These are phyloP conservation scores for Drosophila histrio DNA, from an alignment of 2,888 invertebrate species.

Conservation along the genomic window DNA sequence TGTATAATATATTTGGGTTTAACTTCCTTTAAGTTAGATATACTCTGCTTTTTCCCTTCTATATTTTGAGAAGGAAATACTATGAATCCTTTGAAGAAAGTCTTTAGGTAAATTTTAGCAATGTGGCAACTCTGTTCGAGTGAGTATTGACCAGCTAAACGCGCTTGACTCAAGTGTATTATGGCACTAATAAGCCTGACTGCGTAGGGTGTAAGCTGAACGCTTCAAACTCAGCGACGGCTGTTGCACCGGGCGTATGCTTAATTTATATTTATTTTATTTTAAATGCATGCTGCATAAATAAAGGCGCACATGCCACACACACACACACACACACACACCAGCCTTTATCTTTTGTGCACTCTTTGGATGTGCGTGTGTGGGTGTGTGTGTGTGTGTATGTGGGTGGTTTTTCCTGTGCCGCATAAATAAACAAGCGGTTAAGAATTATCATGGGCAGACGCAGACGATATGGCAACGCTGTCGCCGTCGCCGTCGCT, in stretches of 20 bases:
- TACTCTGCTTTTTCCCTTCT: too few relatives aligned
- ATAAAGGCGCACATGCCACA: constrained; percentile 54
- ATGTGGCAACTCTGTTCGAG: too few relatives aligned
- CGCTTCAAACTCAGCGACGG: constrained; percentile 33
- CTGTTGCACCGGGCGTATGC: constrained; percentile 69
- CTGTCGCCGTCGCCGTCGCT: constrained; percentile 12
- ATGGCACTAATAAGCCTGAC: constrained; percentile 24
- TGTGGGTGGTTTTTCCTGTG: constrained; percentile 59
- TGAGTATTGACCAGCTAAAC: too few relatives aligned
- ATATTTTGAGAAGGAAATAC: too few relatives aligned
- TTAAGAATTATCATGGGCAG: constrained; percentile 71
- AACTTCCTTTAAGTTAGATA: too few relatives aligned
- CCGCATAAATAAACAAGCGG: constrained; percentile 77
- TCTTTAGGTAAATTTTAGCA: too few relatives aligned
- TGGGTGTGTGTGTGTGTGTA: constrained; percentile 18
- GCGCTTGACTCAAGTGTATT: constrained; percentile 9
- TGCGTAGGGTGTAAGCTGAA: constrained; percentile 9
- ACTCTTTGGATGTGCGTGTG: not conserved
- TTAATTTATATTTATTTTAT: constrained; percentile 78
- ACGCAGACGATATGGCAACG: constrained; percentile 43
- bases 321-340: constrained; percentile 24
- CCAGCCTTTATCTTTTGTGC: constrained; percentile 38
- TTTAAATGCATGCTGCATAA: constrained; percentile 76
- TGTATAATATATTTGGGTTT: too few relatives aligned
- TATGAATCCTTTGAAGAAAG: too few relatives aligned